Evolutionary conservation across 1,140 invertebrate genomes (phyloP).

Genomic region (Camponotus floridanus): DNA sequence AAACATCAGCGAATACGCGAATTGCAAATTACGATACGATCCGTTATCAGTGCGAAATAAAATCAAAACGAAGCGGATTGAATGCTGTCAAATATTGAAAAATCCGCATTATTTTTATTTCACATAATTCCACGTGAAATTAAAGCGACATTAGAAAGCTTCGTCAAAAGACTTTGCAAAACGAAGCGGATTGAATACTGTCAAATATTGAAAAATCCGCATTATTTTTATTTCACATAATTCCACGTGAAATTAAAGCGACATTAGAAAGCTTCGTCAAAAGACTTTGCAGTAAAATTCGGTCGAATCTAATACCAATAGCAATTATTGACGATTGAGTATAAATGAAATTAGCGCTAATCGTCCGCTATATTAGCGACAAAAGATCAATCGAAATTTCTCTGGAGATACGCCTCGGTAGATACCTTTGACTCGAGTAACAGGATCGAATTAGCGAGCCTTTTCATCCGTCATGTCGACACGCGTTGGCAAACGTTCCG

Average conservation of each 20-base stretch:
- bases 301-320: background rate
- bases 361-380: conserved; percentile 27
- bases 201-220: conserved; percentile 23
- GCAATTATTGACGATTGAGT: background rate
- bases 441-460: conserved; percentile 69
- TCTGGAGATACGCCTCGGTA: conserved; percentile 24
- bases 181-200: background rate
- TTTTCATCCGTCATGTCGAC: conserved; percentile 66
- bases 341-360: background rate
- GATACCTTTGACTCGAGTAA: conserved; percentile 59
- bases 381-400: conserved; percentile 66
- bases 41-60: conserved; percentile 37
- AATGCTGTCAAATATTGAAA: conserved; percentile 11
- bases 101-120: conserved; percentile 32
- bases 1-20: conserved; percentile 7
- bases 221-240: conserved; percentile 26
- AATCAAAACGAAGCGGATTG: background rate
- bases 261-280: conserved; percentile 7
- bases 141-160: background rate
- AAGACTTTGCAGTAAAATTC: background rate
- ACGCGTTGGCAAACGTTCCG: conserved; percentile 59
- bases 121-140: background rate
- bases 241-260: background rate
- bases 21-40: conserved; percentile 41
- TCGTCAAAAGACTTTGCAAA: background rate